Evolutionary conservation across 1,140 invertebrate genomes (phyloP), one percentile per base, ranked within the genome.

Genomic region (Ooceraea biroi): DNA sequence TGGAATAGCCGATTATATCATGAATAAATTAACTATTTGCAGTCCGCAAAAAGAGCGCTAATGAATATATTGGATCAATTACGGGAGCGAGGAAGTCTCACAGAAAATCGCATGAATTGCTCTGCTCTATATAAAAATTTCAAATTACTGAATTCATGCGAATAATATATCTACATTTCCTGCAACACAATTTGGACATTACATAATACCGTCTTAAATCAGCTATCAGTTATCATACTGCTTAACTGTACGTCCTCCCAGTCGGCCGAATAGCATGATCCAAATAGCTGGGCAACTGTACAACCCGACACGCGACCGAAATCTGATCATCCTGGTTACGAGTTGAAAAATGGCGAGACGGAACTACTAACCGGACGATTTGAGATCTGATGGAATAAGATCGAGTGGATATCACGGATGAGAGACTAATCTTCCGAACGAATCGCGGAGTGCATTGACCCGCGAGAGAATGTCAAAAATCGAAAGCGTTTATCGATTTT

Each of bases 401-500:
- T 86, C 63, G 50, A 22, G 12, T 48, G 82, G 80, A 66, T 61
- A 78, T 74, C 65, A 66, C 19, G 50, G 48, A 7, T 36, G 57
- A 50, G 41, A 72, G 73, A 60, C 85, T 88, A 86, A 88, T 88
- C 85, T 84, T 80, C 36, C 55, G 71, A 48, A 61, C 68, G 71
- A 83, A 84, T 83, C 84, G 76, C 55, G 22, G 55, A 10, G 41
- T 25, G 80, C 55, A 58, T 86, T 73, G 82, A 55, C 27, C 80
- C 44, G 73, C 60, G 69, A 68, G 30, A 14, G 57, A 44, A 82
- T 71, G 71, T 82, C 76, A 48, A 85, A 87, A 87, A 88, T 88
- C 85, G 87, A 85, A 87, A 88, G 85, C 73, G 61, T 60, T 57
- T 85, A 92, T 92, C 89, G 92, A 92, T 92, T 92, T 92, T 90